Evolutionary conservation across 2,888 invertebrate genomes (phyloP).

Genomic region (Tethea ocularis): DNA sequence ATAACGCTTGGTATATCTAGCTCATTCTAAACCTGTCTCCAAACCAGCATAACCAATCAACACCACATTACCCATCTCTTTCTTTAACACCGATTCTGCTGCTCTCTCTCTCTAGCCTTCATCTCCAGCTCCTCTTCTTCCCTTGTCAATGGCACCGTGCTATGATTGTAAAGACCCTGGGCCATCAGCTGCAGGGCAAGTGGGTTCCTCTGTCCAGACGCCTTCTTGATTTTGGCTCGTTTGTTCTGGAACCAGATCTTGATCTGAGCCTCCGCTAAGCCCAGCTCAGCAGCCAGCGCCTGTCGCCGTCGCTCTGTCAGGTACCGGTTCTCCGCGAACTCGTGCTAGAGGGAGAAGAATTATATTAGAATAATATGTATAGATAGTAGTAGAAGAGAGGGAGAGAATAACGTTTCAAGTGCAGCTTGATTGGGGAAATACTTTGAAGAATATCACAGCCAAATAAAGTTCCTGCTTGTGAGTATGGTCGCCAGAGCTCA

Average conservation of each 20-base stretch:
- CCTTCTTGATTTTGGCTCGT: slow-evolving; percentile 97
- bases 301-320: slow-evolving; percentile 96
- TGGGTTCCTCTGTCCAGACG: slow-evolving; percentile 92
- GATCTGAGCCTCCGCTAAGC: slow-evolving; percentile 97
- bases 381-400: too few relatives aligned
- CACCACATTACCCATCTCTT: not conserved
- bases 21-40: too few relatives aligned
- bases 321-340: slow-evolving; percentile 96
- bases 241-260: slow-evolving; percentile 99
- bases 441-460: too few relatives aligned
- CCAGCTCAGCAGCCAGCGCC: slow-evolving; percentile 94
- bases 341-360: slow-evolving; percentile 81
- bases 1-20: too few relatives aligned
- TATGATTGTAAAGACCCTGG: slow-evolving; percentile 96
- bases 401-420: too few relatives aligned
- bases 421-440: too few relatives aligned
- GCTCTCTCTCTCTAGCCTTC: slow-evolving; percentile 71
- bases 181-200: slow-evolving; percentile 96
- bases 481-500: too few relatives aligned
- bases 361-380: too few relatives aligned
- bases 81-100: slow-evolving; percentile 61
- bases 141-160: slow-evolving; percentile 85
- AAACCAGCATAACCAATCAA: not conserved
- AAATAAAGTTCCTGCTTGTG: too few relatives aligned
- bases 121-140: slow-evolving; percentile 88